These are phyloP conservation scores for Octopus sinensis DNA, from an alignment of 1,140 invertebrate species.

Conservation along the genomic window DNA sequence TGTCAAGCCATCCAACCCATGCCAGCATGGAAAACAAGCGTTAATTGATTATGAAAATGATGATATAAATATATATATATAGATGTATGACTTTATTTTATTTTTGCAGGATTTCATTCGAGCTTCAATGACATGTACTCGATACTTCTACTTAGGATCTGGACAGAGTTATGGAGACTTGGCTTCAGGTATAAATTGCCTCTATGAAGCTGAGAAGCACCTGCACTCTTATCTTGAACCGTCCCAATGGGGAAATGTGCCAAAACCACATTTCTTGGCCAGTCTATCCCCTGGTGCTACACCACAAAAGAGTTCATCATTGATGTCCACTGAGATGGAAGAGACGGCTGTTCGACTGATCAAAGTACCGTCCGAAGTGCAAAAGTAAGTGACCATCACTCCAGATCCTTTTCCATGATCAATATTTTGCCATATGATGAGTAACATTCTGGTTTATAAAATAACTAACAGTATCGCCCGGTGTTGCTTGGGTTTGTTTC, in stretches of 20 bases:
- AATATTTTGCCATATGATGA: no score
- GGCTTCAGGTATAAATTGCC: slow-evolving; percentile 35
- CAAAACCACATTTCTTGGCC: slow-evolving; percentile 27
- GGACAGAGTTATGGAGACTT: slow-evolving; percentile 50
- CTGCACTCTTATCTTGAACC: slow-evolving; percentile 52
- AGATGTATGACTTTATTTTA: not conserved
- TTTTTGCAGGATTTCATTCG: slow-evolving; percentile 53
- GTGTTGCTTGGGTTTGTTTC: no score
- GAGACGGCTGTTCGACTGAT: slow-evolving; percentile 35
- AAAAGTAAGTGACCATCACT: slow-evolving; percentile 34
- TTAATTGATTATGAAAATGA: not conserved
- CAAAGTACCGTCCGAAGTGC: slow-evolving; percentile 42
- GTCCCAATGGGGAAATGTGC: slow-evolving; percentile 45
- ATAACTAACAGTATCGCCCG: no score
- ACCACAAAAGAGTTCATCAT: slow-evolving; percentile 17
- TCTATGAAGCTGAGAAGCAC: slow-evolving; percentile 52
- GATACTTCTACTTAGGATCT: slow-evolving; percentile 49
- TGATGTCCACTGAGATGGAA: slow-evolving; percentile 20
- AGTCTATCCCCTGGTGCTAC: slow-evolving; percentile 11
- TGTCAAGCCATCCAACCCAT: not conserved
- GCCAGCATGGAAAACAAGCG: not conserved
- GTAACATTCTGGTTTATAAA: no score
- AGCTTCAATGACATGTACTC: slow-evolving; percentile 55
- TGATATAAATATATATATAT: not conserved
- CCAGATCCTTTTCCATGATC: no score